A percentile compares a stretch with the other conserved stretches of the same genome.
These are phyloP conservation scores for Protobothrops flavoviridis DNA, from an alignment of 2,113 vertebrate species.

Conservation along the genomic window DNA sequence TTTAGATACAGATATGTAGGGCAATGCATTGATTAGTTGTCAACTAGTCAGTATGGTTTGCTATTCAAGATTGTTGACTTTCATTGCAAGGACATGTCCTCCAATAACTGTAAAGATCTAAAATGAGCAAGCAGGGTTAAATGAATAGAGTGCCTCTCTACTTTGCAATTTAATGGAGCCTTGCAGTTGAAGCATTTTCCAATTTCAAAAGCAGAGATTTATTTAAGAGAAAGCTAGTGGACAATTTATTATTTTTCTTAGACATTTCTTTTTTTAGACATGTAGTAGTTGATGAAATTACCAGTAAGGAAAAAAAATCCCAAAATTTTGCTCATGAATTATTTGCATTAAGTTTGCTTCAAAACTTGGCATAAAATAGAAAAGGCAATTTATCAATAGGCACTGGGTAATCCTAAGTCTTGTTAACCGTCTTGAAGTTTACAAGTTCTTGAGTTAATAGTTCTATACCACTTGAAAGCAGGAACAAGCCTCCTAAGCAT, in stretches of 20 bases:
- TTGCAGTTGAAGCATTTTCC: not conserved
- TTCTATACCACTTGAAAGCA: not conserved
- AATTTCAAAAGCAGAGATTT: not conserved
- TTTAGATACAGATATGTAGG: not conserved
- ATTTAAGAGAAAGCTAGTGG: not conserved
- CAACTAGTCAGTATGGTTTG: not conserved
- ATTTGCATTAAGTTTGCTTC: not conserved
- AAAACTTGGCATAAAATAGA: not conserved
- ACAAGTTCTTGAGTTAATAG: not conserved
- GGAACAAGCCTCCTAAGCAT: not conserved
- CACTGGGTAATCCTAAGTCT: not conserved
- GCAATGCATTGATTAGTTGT: not conserved
- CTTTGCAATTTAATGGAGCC: rapidly evolving
- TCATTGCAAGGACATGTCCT: not conserved
- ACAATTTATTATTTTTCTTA: not conserved
- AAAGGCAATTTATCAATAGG: not conserved
- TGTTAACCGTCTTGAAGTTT: too few species aligned
- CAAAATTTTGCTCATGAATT: not conserved
- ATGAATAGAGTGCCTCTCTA: not conserved
- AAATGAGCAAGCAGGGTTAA: rapidly evolving
- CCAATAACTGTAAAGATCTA: not conserved
- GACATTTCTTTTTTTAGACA: not conserved
- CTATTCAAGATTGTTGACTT: not conserved
- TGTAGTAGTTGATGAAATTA: not conserved
- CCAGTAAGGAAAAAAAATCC: not conserved